A percentile compares a stretch with the other conserved stretches of the same genome.
These are phyloP conservation scores for Schrankia costaestrigalis DNA, from an alignment of 2,888 invertebrate genomes.

Conservation along the genomic window DNA sequence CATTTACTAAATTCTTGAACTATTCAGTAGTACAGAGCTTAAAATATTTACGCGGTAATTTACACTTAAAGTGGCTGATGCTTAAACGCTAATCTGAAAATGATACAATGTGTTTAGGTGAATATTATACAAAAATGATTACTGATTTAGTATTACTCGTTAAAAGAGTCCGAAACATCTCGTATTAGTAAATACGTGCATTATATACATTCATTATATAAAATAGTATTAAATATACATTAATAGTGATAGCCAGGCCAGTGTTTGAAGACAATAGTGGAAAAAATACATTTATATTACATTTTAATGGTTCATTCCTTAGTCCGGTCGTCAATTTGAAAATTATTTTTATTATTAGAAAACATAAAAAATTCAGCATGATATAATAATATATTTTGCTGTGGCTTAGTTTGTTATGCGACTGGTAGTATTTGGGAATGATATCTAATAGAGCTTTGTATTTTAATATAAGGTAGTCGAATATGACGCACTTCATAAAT, in stretches of 20 bases:
- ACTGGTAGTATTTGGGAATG: conserved; percentile 18
- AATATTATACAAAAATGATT: conserved; percentile 31
- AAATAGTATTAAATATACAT: conserved; percentile 39
- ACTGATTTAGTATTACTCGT: conserved; percentile 21
- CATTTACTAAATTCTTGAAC: too few relatives aligned
- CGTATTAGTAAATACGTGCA: conserved; percentile 32
- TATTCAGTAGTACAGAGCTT: too few relatives aligned
- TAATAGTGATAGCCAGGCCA: conserved; percentile 65
- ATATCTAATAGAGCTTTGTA: conserved; percentile 8
- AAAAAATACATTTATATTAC: too few relatives aligned
- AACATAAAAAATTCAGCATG: conserved; percentile 17
- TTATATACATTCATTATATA: conserved; percentile 35
- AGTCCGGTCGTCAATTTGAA: conserved; percentile 19
- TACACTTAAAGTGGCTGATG: too few relatives aligned
- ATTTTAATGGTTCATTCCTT: conserved; percentile 26
- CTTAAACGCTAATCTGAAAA: too few relatives aligned
- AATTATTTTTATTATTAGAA: conserved; percentile 32
- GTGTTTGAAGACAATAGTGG: conserved; percentile 57
- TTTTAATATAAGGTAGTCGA: conserved; percentile 6
- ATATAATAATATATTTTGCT: conserved; percentile 8
- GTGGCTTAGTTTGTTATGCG: conserved; percentile 9
- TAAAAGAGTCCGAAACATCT: conserved; percentile 26
- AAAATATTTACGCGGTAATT: too few relatives aligned
- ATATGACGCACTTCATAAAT: too few relatives aligned
- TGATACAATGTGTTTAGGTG: conserved; percentile 23